A percentile compares a stretch with the other conserved stretches of the same genome.
Conservation (phyloP, 2,113 vertebrate genomes). For the Cinclus mexicanus region DNA sequence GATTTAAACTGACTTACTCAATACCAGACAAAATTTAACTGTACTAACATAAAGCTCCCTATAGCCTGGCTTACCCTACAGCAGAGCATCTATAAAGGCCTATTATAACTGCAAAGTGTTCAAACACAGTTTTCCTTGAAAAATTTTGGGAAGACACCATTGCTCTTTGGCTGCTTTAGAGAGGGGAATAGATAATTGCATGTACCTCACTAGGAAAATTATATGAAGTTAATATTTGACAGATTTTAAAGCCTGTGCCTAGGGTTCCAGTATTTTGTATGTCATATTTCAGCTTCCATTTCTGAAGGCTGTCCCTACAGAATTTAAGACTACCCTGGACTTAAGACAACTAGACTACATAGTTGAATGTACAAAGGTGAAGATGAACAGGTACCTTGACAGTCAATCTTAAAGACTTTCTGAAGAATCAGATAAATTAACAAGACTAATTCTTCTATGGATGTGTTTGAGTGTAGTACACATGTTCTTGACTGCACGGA, state of each 20-base stretch:
- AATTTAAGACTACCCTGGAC: not conserved
- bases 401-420: not conserved
- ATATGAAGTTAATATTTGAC: not conserved
- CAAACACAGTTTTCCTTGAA: not conserved
- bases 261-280: not conserved
- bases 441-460: not conserved
- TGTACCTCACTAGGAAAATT: not conserved
- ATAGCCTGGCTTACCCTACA: not conserved
- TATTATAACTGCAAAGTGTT: not conserved
- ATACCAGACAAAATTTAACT: not conserved
- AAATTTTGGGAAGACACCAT: not conserved
- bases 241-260: not conserved
- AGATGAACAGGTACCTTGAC: not conserved
- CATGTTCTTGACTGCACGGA: accelerated
- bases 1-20: not conserved
- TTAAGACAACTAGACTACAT: not conserved
- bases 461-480: not conserved
- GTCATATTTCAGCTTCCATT: not conserved
- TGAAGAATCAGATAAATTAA: not conserved
- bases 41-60: not conserved
- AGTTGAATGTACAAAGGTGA: not conserved
- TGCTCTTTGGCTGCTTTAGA: not conserved
- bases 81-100: not conserved
- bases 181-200: not conserved
- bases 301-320: not conserved